These are phyloP conservation scores for Hyposmocoma kahamanoa DNA, from an alignment of 1,140 invertebrate species.

Conservation along the genomic window DNA sequence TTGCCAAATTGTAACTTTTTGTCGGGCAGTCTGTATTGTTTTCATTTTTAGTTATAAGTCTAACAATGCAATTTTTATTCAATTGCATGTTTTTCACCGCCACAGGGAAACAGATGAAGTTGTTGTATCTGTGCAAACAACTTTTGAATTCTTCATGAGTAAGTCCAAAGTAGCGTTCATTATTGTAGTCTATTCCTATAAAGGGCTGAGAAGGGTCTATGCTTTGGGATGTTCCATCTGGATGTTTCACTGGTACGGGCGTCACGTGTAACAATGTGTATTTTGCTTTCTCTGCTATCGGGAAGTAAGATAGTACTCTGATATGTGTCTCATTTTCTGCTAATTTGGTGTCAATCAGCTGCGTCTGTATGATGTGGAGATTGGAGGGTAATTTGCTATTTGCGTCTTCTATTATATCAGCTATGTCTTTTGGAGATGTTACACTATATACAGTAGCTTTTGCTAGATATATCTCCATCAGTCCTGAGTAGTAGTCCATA, in stretches of 20 bases:
- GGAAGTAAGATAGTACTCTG: constrained; percentile 5
- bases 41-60: constrained; percentile 6
- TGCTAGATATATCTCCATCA: constrained; percentile 3
- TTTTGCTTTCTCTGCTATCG: constrained; percentile 4
- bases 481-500: not conserved
- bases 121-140: constrained; percentile 1
- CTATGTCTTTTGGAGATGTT: not conserved
- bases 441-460: constrained; percentile 2
- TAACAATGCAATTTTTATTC: constrained; percentile 13
- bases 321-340: constrained; percentile 5
- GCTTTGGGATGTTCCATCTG: constrained; percentile 1
- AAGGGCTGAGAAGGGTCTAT: not conserved
- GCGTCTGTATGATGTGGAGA: constrained; percentile 4
- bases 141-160: constrained; percentile 7
- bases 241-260: not conserved
- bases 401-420: constrained; percentile 1
- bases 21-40: constrained; percentile 6
- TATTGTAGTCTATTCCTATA: constrained; percentile 9
- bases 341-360: constrained; percentile 7
- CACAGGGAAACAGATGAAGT: constrained; percentile 11
- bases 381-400: constrained; percentile 9
- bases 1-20: not conserved
- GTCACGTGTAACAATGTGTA: not conserved
- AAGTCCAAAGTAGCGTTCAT: constrained; percentile 10
- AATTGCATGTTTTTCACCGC: constrained; percentile 13